Evolutionary conservation across 2,888 invertebrate genomes (phyloP).

Genomic region (Deilephila elpenor): DNA sequence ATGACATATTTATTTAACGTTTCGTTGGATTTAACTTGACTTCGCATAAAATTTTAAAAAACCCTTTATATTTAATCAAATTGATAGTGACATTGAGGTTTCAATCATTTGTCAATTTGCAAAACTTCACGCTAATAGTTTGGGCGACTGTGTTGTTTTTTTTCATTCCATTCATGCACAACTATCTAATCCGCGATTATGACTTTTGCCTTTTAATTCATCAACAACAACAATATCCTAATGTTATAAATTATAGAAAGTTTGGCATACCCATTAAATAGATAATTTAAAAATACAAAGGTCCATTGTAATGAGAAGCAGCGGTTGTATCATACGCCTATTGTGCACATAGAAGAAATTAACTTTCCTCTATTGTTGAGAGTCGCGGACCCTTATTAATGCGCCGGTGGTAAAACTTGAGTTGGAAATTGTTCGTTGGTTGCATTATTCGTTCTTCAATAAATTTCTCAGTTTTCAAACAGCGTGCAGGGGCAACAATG

Average conservation of each 20-base stretch:
- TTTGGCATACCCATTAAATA: not conserved
- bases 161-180: too few species aligned
- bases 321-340: not conserved
- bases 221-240: too few species aligned
- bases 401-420: conserved; percentile 11
- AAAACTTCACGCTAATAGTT: too few species aligned
- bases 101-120: too few species aligned
- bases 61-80: too few species aligned
- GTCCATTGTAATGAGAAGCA: not conserved
- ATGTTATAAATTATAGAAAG: not conserved
- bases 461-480: conserved; percentile 25
- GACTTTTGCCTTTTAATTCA: too few species aligned
- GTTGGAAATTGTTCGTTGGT: conserved; percentile 13
- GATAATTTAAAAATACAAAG: not conserved
- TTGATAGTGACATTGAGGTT: too few species aligned
- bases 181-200: too few species aligned
- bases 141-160: too few species aligned
- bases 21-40: too few species aligned
- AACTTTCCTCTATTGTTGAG: not conserved
- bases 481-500: conserved; percentile 18
- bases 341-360: conserved; percentile 7
- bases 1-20: too few species aligned
- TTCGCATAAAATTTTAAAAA: too few species aligned
- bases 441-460: conserved; percentile 9
- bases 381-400: conserved; percentile 3